Percentiles rank a stretch among this genome's conserved stretches.
These are phyloP conservation scores for Lonchura striata DNA, from an alignment of 2,113 vertebrate genomes.

Conservation along the genomic window DNA sequence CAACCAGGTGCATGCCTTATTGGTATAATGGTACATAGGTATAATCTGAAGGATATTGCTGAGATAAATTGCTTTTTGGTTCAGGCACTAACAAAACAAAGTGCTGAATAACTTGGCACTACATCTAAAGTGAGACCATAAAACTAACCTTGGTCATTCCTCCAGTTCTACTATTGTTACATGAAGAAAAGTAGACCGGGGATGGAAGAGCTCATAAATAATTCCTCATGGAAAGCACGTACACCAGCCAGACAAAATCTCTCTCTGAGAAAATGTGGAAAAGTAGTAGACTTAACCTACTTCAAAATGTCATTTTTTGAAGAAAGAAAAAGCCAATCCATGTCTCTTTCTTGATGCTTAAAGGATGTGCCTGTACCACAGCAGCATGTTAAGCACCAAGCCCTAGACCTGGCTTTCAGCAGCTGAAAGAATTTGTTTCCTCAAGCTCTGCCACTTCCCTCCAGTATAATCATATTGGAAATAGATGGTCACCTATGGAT, in stretches of 20 bases:
- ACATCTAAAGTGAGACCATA: slow-evolving; percentile 59
- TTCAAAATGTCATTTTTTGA: slow-evolving; percentile 65
- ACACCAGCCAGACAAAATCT: slow-evolving; percentile 52
- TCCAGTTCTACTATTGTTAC: slow-evolving; percentile 58
- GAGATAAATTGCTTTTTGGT: slow-evolving; percentile 64
- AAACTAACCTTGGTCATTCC: slow-evolving; percentile 63
- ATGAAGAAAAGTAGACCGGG: slow-evolving; percentile 35
- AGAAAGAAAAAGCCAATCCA: slow-evolving; percentile 8
- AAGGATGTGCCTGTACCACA: slow-evolving; percentile 2
- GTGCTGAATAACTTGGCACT: slow-evolving; percentile 43
- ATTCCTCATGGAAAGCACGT: slow-evolving; percentile 67
- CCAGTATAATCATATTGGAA: not conserved
- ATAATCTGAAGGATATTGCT: slow-evolving; percentile 38
- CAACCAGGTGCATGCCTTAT: not conserved
- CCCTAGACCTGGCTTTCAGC: not conserved
- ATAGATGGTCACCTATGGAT: not conserved
- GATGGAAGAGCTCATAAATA: slow-evolving; percentile 55
- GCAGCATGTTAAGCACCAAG: slow-evolving; percentile 30
- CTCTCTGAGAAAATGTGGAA: slow-evolving; percentile 55
- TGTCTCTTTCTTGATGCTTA: slow-evolving; percentile 41
- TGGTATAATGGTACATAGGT: slow-evolving; percentile 43
- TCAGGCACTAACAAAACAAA: slow-evolving; percentile 56
- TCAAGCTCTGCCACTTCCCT: not conserved
- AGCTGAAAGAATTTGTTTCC: not conserved
- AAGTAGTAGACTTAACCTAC: slow-evolving; percentile 63